Conservation (phyloP, 2,888 invertebrate genomes). For the Chirona hameri region DNA sequence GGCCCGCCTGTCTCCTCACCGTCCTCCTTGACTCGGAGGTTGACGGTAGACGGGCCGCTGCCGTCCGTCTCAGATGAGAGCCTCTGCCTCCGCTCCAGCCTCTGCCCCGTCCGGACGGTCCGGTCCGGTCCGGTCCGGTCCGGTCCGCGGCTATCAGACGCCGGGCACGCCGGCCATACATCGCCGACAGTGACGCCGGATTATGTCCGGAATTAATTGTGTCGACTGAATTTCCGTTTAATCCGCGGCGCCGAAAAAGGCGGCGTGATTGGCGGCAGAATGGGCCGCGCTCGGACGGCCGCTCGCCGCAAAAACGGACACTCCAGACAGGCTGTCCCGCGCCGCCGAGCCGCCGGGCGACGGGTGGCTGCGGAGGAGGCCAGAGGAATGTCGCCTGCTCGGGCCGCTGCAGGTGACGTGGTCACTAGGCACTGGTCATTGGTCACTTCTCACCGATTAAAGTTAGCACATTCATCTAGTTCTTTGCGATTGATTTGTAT, state of each 20-base stretch:
- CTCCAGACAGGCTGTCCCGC: not conserved
- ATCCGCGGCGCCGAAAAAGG: not conserved
- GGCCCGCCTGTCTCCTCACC: no score
- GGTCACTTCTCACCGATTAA: no score
- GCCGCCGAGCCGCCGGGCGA: not conserved
- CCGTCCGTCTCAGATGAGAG: no score
- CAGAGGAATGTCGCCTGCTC: no score
- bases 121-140: not conserved
- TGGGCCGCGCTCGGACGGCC: not conserved
- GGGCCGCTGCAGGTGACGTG: no score
- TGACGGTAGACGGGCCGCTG: no score
- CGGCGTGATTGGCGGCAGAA: slow-evolving; percentile 4
- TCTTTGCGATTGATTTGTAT: no score
- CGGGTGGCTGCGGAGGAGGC: not conserved
- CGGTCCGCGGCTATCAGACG: not conserved
- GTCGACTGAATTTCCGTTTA: not conserved
- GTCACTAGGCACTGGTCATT: no score
- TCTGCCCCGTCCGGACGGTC: not conserved
- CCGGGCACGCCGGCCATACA: not conserved
- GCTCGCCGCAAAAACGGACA: not conserved
- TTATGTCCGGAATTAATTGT: slow-evolving; percentile 11
- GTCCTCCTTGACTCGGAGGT: no score
- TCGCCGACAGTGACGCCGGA: not conserved
- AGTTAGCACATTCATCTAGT: no score
- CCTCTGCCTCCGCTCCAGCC: no score